A percentile compares a stretch with the other conserved stretches of the same genome.
Evolutionary conservation across 2,113 vertebrate species (phyloP).

Genomic region (Chunga burmeisteri): DNA sequence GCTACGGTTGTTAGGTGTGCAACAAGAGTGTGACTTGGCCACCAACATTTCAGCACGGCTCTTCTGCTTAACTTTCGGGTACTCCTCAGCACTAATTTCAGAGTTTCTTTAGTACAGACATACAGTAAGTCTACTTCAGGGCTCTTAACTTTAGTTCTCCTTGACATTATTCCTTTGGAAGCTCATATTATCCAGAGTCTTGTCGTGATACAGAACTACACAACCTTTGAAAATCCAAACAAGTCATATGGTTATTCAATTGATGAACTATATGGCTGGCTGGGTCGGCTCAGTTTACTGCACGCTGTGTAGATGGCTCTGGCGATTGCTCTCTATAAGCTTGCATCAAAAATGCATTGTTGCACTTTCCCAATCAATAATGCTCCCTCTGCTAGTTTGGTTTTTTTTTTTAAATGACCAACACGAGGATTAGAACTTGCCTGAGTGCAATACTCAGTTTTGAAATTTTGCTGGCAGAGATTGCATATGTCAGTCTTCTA

Average conservation of each 20-base stretch:
- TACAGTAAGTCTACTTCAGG: neutral
- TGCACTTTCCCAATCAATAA: neutral
- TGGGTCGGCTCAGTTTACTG: neutral
- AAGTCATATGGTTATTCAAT: neutral
- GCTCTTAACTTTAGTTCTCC: neutral
- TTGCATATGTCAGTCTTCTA: neutral
- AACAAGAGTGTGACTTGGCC: neutral
- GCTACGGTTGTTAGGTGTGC: neutral
- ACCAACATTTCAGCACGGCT: neutral
- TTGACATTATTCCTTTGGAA: neutral
- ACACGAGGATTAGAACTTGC: neutral
- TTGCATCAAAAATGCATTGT: neutral
- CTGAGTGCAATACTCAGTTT: neutral
- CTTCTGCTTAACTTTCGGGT: neutral
- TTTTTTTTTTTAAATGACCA: neutral
- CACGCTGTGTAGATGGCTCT: neutral
- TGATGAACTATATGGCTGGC: neutral
- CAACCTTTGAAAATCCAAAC: neutral
- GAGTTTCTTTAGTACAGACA: neutral
- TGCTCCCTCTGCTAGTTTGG: neutral
- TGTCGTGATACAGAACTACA: rapidly evolving
- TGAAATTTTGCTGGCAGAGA: neutral
- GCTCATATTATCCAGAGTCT: neutral
- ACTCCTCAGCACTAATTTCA: neutral
- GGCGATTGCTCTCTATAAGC: neutral